Percentiles rank a stretch among this genome's conserved stretches.
phyloP scores from a whole-genome alignment of 2,113 vertebrate genomes.

The Odontophorus gujanensis region DNA sequence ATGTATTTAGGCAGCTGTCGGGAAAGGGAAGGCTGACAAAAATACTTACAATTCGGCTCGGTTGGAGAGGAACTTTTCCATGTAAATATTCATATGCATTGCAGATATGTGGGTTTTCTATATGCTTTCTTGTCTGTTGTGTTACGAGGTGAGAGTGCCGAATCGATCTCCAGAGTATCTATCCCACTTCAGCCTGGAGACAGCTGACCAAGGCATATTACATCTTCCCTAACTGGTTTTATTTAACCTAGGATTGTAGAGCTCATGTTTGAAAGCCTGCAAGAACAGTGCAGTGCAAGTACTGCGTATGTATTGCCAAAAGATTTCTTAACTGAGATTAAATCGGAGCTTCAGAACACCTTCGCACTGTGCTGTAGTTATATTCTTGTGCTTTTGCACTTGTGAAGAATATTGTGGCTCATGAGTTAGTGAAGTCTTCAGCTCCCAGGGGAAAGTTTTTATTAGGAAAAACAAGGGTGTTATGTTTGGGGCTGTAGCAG shows the following conservation, averaged over 20 bases:
- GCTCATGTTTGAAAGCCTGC: slow-evolving; percentile 17
- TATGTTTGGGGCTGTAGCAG: slow-evolving; percentile 18
- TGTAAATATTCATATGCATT: background rate
- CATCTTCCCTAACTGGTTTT: background rate
- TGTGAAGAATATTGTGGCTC: slow-evolving; percentile 42
- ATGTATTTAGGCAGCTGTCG: slow-evolving; percentile 2
- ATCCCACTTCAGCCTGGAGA: slow-evolving; percentile 19
- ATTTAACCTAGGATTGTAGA: slow-evolving; percentile 17
- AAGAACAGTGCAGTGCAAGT: background rate
- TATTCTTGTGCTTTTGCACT: background rate
- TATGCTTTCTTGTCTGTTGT: slow-evolving; percentile 6
- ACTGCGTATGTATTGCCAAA: background rate
- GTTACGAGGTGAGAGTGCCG: background rate
- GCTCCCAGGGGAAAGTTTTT: slow-evolving; percentile 70
- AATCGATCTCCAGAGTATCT: background rate
- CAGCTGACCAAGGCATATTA: background rate
- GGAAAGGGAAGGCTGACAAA: slow-evolving; percentile 32
- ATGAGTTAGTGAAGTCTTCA: slow-evolving; percentile 46
- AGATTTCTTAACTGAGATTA: background rate
- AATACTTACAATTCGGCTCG: background rate
- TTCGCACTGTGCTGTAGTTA: background rate
- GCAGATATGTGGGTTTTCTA: background rate
- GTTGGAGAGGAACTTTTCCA: slow-evolving; percentile 25
- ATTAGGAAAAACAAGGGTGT: slow-evolving; percentile 54
- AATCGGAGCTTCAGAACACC: slow-evolving; percentile 7